Evolutionary conservation across 2,888 invertebrate species (phyloP), one percentile per base, ranked within the genome.

Genomic region (Orthosia gracilis): DNA sequence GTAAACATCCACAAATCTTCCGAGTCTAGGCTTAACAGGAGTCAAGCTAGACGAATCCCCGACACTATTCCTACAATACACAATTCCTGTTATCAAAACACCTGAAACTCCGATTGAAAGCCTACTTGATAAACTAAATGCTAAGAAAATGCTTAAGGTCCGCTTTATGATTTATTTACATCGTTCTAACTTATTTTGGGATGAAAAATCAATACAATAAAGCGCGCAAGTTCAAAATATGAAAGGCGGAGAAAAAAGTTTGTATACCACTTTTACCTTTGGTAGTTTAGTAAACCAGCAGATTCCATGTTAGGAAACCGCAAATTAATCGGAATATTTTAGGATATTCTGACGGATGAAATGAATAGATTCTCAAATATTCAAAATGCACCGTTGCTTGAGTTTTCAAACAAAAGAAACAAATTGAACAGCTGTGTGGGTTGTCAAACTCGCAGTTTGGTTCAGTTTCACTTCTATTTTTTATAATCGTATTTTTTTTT

Each of bases 131-230:
- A 50, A 84, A 87, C 76, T 85, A 90, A 89, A 89, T 87, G 87
- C 82, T 87, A 90, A 85, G 83, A 87, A 92, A 91, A 91, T 87
- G 89, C 85, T 91, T 91, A 91, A 91, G 89, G 91, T 89, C 83
- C 88, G 85, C 91, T 92, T 92, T 91, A 94, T 95, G 94, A 95
- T 96, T 96, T 96, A 96, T 96, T 96, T 96, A 96, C 96, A 96
- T 95, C 93, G 89, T 91, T 88, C 91, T 89, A 92, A 92, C 91
- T 94, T 96, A 96, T 95, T 96, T 95, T 95, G 89, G 90, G 94
- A 93, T 89, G 88, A 91, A 96, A 96, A 96, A 96, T 96, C 96
- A 95, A 96, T 96, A 96, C 91, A 89, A 88, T 93, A 88, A 62
- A 95, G 95, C 96, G 96, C 95, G 96, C 91, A 95, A 94, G 94